A percentile compares a stretch with the other conserved stretches of the same genome.
Conservation (phyloP, 2,113 vertebrate species). For the Coptodon bakossiorum region DNA sequence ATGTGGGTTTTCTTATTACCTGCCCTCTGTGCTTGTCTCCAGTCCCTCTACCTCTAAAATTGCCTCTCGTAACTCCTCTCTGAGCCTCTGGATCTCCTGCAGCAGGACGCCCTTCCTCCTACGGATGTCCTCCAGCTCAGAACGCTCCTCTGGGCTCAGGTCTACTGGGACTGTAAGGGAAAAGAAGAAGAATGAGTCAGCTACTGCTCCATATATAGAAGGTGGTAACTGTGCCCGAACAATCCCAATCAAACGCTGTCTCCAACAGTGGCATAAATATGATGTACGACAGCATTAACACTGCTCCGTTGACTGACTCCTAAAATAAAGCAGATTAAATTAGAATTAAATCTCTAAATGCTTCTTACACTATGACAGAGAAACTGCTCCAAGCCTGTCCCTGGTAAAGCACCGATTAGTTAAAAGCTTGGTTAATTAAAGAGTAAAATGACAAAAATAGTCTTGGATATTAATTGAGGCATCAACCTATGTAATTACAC, state of each 20-base stretch:
- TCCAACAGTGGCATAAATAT: neutral
- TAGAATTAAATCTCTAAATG: neutral
- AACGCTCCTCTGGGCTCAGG: slow-evolving; percentile 86
- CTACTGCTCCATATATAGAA: neutral
- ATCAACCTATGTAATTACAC: neutral
- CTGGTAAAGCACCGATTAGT: neutral
- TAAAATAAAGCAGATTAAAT: neutral
- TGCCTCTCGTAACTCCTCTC: slow-evolving; percentile 85
- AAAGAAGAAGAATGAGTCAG: slow-evolving; percentile 22
- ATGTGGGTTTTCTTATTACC: slow-evolving; percentile 61
- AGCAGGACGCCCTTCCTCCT: slow-evolving; percentile 84
- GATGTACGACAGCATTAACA: neutral
- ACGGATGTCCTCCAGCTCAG: slow-evolving; percentile 88
- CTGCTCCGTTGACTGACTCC: neutral
- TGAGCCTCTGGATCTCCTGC: slow-evolving; percentile 86
- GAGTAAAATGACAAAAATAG: neutral
- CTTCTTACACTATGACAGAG: neutral
- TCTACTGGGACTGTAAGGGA: slow-evolving; percentile 79
- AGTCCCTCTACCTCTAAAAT: slow-evolving; percentile 89
- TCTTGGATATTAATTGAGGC: neutral
- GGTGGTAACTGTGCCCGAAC: neutral
- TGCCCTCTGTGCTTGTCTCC: slow-evolving; percentile 86
- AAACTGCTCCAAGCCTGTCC: neutral
- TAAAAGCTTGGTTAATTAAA: neutral
- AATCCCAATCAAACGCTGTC: neutral